Evolutionary conservation across 2,888 invertebrate genomes (phyloP), one percentile per base, ranked within the genome.

Genomic region (Exephanes ischioxanthus): DNA sequence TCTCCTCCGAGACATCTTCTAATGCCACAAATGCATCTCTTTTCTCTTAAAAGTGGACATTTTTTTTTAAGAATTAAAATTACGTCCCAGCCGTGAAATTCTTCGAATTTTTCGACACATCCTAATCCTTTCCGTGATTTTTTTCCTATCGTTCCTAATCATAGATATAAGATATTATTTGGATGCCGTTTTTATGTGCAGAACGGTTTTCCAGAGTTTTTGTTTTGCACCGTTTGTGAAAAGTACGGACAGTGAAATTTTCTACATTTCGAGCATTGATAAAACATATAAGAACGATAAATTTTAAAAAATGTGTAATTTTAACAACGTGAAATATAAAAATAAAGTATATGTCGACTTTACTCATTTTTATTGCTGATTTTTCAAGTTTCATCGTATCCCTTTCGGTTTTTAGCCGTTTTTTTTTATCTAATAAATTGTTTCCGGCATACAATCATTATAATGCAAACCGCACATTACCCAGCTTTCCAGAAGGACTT

Each of bases 1-100:
- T 70, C 70, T 70, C 61, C 37, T 61, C 45, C 67, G 51, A 53
- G 76, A 76, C 63, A 51, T 76, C 76, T 71, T 81, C 70, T 76
- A 58, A 80, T 53, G 66, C 66, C 66, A 66, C 51, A 72, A 72
- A 66, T 79, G 78, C 58, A 71, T 45, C 67, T 67, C 79, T 14
- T 48, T 19, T 58, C 73, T 68, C 45, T 48, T 51, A 16, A 55
- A 63, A 33, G 63, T 14, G 37, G n/a, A 75, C 61, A 70, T 45
- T 51, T 61, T 45, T 45, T 72, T 48, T 33, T 45, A 51, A 55
- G 41, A 45, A 53, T 63, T 16, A 41, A 33, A 33, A 33, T 2
- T 33, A 9, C 33, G 14, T 30, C 63, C 7, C 5, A 22, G 37
- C 48, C 5, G 71, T 16, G 48, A 72, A 70, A 51, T 55, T 55